These are phyloP conservation scores for Mechanitis messenoides DNA, from an alignment of 2,888 invertebrate genomes.

Conservation along the genomic window DNA sequence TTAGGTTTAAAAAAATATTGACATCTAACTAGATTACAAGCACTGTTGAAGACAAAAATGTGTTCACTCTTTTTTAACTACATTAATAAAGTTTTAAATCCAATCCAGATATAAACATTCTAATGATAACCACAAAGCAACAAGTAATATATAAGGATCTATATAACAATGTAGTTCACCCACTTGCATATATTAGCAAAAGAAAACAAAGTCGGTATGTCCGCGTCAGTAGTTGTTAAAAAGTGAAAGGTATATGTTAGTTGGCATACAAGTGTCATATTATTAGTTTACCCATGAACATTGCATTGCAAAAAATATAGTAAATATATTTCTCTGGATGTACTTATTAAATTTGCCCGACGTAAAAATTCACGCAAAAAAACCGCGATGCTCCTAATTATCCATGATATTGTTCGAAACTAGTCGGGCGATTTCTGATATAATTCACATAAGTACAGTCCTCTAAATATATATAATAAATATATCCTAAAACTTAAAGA, in stretches of 20 bases:
- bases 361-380: no score
- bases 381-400: no score
- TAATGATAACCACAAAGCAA: neutral
- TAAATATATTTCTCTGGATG: no score
- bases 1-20: constrained; percentile 4
- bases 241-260: constrained; percentile 26
- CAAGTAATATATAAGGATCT: neutral
- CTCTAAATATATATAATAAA: neutral
- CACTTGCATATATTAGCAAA: constrained; percentile 13
- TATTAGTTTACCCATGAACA: neutral
- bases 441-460: constrained; percentile 4
- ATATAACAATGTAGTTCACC: constrained; percentile 5
- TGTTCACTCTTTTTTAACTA: neutral
- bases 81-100: neutral
- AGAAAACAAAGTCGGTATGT: constrained; percentile 11
- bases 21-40: neutral
- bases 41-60: no score
- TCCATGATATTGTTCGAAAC: no score
- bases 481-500: no score
- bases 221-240: constrained; percentile 10
- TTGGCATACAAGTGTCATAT: constrained; percentile 22
- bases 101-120: neutral
- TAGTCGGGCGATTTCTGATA: no score
- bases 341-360: no score
- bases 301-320: no score